Evolutionary conservation across 2,113 vertebrate species (phyloP), one percentile per base, ranked within the genome.

Genomic region (Laterallus jamaicensis): DNA sequence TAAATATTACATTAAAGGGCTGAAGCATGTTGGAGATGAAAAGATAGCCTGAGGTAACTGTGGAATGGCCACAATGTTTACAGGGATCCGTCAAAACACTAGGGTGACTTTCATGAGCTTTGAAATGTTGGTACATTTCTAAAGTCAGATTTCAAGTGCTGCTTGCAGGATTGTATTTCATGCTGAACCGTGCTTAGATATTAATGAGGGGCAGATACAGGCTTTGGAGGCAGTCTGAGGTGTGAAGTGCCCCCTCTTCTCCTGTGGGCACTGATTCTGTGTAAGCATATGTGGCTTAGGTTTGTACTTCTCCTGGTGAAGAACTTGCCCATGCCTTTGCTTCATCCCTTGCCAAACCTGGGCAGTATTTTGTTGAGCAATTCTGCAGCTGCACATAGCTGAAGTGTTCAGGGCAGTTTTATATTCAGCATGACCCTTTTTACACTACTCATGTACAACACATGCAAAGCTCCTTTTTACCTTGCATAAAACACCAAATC

Each of bases 1-100:
- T 94, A 94, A 95, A 93, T 96, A 93, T 90, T 91, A 47, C 70
- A 69, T 92, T 82, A 89, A 92, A 80, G 83, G 88, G 78, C 77
- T 97, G 78, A 68, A 86, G 59, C 55, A 60, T 31, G 71, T 49
- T 82, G 58, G 67, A 91, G 80, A 91, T 83, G 73, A 84, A 92
- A 88, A 90, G 90, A 86, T 92, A 92, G 92, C 95, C 95, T 1
- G 70, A 91, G 91, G 93, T 91, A 82, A 66, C 69, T 16, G 16
- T 77, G 91, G 76, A 94, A 93, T 59, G 88, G 88, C 81, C 88
- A 68, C 69, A 26, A 80, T 82, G 60, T 93, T 96, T 87, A 79
- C 58, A 62, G 44, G 90, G 83, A 90, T 89, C 76, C 13, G 5
- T 84, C 83, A 95, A 82, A 88, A 86, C 74, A 82, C 63, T 32